A percentile compares a stretch with the other conserved stretches of the same genome.
Evolutionary conservation across 1,140 invertebrate genomes (phyloP).

Genomic region (Macrobrachium nipponense): DNA sequence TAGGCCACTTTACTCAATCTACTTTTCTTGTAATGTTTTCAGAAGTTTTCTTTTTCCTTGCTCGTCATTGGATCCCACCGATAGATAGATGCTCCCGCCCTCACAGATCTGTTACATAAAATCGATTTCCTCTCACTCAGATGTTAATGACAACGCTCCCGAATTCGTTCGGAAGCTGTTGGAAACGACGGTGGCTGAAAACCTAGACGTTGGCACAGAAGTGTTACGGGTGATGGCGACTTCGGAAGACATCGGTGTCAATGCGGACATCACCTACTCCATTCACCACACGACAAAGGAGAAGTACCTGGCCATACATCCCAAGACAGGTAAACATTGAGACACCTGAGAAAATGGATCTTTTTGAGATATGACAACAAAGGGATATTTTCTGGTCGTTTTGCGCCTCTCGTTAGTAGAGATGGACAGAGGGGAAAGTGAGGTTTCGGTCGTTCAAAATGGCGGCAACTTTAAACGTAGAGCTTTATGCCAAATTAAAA

Average conservation of each 20-base stretch:
- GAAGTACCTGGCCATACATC: conserved; percentile 54
- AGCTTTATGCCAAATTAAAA: too few relatives aligned
- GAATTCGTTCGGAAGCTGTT: conserved; percentile 86
- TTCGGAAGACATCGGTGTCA: conserved; percentile 91
- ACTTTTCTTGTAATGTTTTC: too few relatives aligned
- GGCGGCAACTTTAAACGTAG: too few relatives aligned
- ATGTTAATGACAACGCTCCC: conserved; percentile 94
- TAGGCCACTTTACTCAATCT: too few relatives aligned
- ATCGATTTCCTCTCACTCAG: conserved; percentile 68
- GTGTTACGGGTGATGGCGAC: conserved; percentile 86
- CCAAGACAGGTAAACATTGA: conserved; percentile 49
- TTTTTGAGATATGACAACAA: too few relatives aligned
- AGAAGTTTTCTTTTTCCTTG: too few relatives aligned
- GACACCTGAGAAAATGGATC: background rate
- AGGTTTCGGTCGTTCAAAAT: too few relatives aligned
- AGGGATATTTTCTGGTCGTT: too few relatives aligned
- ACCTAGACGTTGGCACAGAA: conserved; percentile 78
- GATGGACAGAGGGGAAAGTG: background rate
- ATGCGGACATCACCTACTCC: conserved; percentile 91
- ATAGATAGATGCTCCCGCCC: too few relatives aligned
- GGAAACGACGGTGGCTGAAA: conserved; percentile 79
- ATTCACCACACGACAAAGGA: conserved; percentile 89
- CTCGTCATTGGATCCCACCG: too few relatives aligned
- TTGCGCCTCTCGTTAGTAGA: background rate
- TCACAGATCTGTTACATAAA: background rate